Base-by-base conservation (phyloP, 2,113 vertebrate species). In the Ciconia stormi region DNA sequence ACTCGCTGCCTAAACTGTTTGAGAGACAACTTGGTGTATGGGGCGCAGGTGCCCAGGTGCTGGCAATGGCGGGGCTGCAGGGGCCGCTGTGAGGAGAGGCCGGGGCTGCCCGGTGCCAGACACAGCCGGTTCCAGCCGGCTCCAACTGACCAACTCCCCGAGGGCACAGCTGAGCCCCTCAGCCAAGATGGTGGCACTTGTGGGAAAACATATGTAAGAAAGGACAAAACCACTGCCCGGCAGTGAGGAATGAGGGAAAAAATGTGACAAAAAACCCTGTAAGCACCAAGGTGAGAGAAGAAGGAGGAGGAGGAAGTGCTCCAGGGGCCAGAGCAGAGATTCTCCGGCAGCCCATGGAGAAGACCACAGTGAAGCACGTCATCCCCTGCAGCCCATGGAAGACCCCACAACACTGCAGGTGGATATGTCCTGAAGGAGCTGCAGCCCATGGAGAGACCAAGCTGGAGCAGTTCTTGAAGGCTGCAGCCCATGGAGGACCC, bases 41-140 rank as follows among this genome's bases (percentile, higher is more conserved):
- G 14, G 16, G 8, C 1, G 11, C 9, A 0, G 0, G 12, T 20
- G 27, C 40, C 7, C 55, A 2, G 30, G 29, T 0, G 0, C 9
- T 8, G 4, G 2, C 56, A 67, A 15, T 2, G 10, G 38, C 38
- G 71, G 38, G 29, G 10, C 49, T 61, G 47, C 52, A 26, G 21
- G 25, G 40, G 9, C 56, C 22, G 34, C 27, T 23, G 32, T 12
- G 66, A 79, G 21, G n/a, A 55, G 36, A 16, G 10, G n/a, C 16
- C 1, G 0, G 23, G 27, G 36, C 38, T 50, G 66, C 77, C 71
- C 13, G 4, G 0, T 20, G 19, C 32, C 17, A 0, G 53, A 40
- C 53, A 78, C 53, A 17, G 38, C n/a, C 6, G 1, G 38, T 19
- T n/a, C 53, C 58, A 49, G 32, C 8, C 2, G 2, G 38, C 7